Percentiles rank a stretch among this genome's conserved stretches.
phyloP scores from a whole-genome alignment of 2,797 vertebrate genomes.

The Gymnothorax javanicus region DNA sequence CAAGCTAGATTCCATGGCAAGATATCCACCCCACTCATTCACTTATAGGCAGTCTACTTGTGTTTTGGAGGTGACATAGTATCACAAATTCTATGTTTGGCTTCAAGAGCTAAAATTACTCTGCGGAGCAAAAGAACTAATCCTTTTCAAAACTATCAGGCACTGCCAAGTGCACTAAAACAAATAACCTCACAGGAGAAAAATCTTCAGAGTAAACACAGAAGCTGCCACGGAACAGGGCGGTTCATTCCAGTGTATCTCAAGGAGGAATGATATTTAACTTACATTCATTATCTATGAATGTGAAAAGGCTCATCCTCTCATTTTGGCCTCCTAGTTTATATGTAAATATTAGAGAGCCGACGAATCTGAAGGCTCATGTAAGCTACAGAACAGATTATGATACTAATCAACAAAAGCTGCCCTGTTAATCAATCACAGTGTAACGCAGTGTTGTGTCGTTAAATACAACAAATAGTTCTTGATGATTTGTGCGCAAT shows the following conservation, averaged over 20 bases:
- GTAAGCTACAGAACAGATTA: neutral
- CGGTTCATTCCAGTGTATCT: neutral
- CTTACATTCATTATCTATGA: neutral
- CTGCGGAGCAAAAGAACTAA: neutral
- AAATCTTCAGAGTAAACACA: slow-evolving; percentile 3
- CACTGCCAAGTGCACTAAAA: neutral
- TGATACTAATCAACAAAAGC: neutral
- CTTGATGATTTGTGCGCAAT: neutral
- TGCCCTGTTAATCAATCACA: neutral
- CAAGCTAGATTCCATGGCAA: neutral
- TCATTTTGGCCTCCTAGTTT: neutral
- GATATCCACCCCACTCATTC: neutral
- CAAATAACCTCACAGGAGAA: neutral
- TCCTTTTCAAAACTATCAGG: neutral
- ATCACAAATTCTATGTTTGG: neutral
- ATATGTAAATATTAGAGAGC: neutral
- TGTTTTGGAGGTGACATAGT: neutral
- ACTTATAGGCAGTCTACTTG: neutral
- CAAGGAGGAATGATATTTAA: neutral
- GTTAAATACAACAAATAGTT: neutral
- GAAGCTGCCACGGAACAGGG: neutral
- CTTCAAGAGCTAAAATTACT: neutral
- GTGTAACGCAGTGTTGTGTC: neutral
- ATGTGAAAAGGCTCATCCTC: neutral
- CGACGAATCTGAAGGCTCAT: neutral